A percentile compares a stretch with the other conserved stretches of the same genome.
phyloP scores from a whole-genome alignment of 2,113 vertebrate species.

The Zosterops hypoxanthus region DNA sequence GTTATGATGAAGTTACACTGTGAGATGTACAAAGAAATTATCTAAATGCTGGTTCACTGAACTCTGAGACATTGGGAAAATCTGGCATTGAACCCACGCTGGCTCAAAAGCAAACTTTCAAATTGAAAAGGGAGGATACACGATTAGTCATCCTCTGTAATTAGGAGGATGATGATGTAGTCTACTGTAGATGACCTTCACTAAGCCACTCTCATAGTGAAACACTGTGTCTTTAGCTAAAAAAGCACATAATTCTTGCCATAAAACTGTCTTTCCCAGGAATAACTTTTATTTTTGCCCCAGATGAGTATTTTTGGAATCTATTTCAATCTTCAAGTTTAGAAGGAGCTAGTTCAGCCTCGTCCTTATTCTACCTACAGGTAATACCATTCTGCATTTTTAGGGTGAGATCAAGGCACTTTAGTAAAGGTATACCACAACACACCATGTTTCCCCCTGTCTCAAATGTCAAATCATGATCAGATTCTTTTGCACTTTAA shows the following conservation, averaged over 20 bases:
- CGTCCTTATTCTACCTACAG: not conserved
- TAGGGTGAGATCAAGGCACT: not conserved
- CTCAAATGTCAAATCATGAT: not conserved
- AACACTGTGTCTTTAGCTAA: not conserved
- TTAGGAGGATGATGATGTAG: not conserved
- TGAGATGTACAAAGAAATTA: not conserved
- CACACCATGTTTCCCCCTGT: not conserved
- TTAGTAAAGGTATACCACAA: not conserved
- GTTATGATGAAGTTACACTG: not conserved
- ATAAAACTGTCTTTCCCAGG: not conserved
- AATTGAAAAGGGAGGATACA: not conserved
- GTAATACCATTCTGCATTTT: not conserved
- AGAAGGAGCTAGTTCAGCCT: not conserved
- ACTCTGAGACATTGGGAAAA: not conserved
- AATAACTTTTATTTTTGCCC: not conserved
- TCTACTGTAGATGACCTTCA: not conserved
- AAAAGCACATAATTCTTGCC: not conserved
- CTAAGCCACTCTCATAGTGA: not conserved
- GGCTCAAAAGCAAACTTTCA: not conserved
- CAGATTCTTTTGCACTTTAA: not conserved
- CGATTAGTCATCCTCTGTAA: not conserved
- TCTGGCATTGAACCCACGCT: not conserved
- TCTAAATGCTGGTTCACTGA: not conserved
- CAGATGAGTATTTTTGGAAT: not conserved
- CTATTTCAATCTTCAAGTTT: not conserved